A percentile compares a stretch with the other conserved stretches of the same genome.
Conservation (phyloP, 2,113 vertebrate genomes). For the Ciconia maguari region DNA sequence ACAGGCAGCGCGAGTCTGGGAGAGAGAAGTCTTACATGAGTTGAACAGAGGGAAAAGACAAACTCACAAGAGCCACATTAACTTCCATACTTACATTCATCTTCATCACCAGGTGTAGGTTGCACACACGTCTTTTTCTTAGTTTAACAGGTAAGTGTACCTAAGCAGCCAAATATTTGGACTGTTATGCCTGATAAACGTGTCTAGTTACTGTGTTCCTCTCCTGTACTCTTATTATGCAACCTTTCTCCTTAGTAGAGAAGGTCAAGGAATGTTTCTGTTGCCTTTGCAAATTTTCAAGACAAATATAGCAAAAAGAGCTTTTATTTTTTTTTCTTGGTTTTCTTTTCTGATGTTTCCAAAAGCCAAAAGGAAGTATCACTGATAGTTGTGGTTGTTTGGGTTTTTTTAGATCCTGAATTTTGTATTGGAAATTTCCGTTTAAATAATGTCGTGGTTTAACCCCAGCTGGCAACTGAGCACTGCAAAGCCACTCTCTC, state of each 20-base stretch:
- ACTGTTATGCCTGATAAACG: background rate
- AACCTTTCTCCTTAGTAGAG: background rate
- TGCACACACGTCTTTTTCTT: rapidly evolving
- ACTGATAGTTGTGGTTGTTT: background rate
- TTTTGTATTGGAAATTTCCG: background rate
- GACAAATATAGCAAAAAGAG: background rate
- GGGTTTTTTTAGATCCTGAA: background rate
- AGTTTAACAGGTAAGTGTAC: background rate
- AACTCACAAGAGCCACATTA: background rate
- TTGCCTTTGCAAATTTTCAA: background rate
- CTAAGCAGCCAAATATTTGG: background rate
- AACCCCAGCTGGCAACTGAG: too few species aligned
- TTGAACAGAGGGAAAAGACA: background rate
- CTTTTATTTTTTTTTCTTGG: background rate
- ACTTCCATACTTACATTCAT: background rate
- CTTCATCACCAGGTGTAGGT: background rate
- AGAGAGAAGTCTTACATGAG: background rate
- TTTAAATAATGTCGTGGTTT: background rate
- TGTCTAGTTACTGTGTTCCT: background rate
- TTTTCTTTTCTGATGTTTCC: background rate
- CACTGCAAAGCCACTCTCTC: too few species aligned
- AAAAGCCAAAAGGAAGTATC: background rate
- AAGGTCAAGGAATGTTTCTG: background rate
- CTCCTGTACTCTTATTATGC: background rate
- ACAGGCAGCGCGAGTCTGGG: background rate